Conservation (phyloP, 2,797 vertebrate genomes). For the Simalia tracyae region DNA sequence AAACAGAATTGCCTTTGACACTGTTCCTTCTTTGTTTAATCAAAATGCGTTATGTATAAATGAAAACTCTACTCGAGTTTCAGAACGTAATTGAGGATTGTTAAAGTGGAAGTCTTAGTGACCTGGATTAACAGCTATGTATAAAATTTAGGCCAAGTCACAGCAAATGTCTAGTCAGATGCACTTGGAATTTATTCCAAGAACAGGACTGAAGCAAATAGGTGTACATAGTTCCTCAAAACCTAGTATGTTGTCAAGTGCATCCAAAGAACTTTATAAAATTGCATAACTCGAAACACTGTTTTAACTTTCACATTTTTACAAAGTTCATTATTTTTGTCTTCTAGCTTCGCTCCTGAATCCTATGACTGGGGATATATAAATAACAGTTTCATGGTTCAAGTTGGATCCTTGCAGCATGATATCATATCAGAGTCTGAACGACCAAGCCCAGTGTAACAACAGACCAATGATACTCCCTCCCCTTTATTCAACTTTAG, state of each 20-base stretch:
- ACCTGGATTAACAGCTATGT: background rate
- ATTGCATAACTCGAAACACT: background rate
- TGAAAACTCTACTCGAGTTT: background rate
- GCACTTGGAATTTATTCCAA: slow-evolving; percentile 8
- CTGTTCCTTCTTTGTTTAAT: background rate
- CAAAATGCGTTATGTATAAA: background rate
- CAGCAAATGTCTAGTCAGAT: background rate
- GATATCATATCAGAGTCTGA: slow-evolving; percentile 75
- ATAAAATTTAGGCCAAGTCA: slow-evolving; percentile 2
- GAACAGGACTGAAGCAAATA: slow-evolving; percentile 16
- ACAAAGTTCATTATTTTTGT: slow-evolving; percentile 18
- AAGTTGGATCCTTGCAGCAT: slow-evolving; percentile 79
- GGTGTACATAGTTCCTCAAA: background rate
- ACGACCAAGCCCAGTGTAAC: slow-evolving; percentile 76
- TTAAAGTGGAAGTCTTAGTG: background rate
- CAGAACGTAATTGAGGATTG: background rate
- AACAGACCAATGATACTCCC: slow-evolving; percentile 1
- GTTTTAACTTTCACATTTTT: background rate
- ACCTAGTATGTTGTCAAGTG: background rate
- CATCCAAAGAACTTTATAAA: background rate
- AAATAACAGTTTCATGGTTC: slow-evolving; percentile 82
- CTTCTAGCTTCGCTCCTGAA: slow-evolving; percentile 83
- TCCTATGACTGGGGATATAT: slow-evolving; percentile 87
- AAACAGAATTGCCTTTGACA: background rate
- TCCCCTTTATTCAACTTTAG: slow-evolving; percentile 40